phyloP scores from a whole-genome alignment of 2,888 invertebrate species.

The Fragum whitleyi region DNA sequence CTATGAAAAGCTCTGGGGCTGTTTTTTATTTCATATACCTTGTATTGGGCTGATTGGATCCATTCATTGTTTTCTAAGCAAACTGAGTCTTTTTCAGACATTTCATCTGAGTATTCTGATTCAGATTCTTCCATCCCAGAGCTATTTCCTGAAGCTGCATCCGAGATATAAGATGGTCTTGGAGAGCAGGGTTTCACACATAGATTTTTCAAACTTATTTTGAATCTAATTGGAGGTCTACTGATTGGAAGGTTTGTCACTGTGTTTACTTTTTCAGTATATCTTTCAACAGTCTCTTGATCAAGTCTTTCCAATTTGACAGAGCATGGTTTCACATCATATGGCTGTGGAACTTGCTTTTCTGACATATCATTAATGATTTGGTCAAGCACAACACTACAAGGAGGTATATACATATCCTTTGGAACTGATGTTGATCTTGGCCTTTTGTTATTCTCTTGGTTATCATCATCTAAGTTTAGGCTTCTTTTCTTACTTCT shows the following conservation, averaged over 20 bases:
- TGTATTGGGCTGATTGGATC: neutral
- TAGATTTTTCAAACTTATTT: constrained; percentile 43
- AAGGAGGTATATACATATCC: constrained; percentile 8
- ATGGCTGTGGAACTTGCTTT: neutral
- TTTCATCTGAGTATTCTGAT: constrained; percentile 14
- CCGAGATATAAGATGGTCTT: constrained; percentile 27
- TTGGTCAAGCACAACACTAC: neutral
- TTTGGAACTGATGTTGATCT: constrained; percentile 39
- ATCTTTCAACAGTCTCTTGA: constrained; percentile 31
- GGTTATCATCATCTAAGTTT: neutral
- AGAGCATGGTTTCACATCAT: constrained; percentile 37
- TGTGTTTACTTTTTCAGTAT: neutral
- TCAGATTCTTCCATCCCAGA: constrained; percentile 3
- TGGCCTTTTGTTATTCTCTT: constrained; percentile 29
- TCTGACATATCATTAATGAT: neutral
- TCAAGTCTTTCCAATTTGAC: constrained; percentile 35
- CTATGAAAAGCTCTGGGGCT: constrained; percentile 17
- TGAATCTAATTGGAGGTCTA: constrained; percentile 53
- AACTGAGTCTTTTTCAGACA: neutral
- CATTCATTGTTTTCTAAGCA: neutral
- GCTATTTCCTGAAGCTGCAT: constrained; percentile 20
- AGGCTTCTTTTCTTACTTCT: constrained; percentile 32
- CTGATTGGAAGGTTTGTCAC: neutral
- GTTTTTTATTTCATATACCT: constrained; percentile 14
- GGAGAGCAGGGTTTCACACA: constrained; percentile 38